These are phyloP conservation scores for Eristalinus sepulchralis DNA, from an alignment of 2,888 invertebrate species.

Conservation along the genomic window DNA sequence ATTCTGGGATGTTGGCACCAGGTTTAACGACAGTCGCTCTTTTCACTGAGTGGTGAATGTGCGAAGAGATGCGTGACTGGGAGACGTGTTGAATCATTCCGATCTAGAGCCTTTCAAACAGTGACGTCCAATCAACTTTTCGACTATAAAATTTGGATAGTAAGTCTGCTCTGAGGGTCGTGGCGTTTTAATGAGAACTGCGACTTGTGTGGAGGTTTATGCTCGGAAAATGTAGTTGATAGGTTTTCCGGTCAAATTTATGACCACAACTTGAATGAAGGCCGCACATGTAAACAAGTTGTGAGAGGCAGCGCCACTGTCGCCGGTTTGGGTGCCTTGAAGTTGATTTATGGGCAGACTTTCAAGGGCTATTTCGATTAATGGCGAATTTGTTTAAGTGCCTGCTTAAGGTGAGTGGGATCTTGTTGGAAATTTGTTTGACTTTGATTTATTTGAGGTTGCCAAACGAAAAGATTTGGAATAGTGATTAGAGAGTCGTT, in stretches of 20 bases:
- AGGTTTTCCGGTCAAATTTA: background rate
- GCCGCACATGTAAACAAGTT: background rate
- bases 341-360: background rate
- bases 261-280: background rate
- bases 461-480: too few species aligned
- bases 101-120: background rate
- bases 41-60: background rate
- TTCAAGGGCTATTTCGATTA: background rate
- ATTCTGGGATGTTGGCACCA: background rate
- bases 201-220: background rate
- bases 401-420: background rate
- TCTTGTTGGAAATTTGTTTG: background rate
- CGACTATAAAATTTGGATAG: background rate
- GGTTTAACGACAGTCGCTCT: background rate
- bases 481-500: too few species aligned
- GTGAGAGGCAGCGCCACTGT: background rate
- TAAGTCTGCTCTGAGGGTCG: background rate
- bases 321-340: background rate
- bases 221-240: background rate
- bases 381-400: background rate
- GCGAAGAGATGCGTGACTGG: background rate
- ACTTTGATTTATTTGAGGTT: too few species aligned
- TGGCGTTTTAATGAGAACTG: background rate
- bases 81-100: background rate
- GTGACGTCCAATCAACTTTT: background rate